phyloP scores from a whole-genome alignment of 2,888 invertebrate species.

The Drosophila falleni region DNA sequence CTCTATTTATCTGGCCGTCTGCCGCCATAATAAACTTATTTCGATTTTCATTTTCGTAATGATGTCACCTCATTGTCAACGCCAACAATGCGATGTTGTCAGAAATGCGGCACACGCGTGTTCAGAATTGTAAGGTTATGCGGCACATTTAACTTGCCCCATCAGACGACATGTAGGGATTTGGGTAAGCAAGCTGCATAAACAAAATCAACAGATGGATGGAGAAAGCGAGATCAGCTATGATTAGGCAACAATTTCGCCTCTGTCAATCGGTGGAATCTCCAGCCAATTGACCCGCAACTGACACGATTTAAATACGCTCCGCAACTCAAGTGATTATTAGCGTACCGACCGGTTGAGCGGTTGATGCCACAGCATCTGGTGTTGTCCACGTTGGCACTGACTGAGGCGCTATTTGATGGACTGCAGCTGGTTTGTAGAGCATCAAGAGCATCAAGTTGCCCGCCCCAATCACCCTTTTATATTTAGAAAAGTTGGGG shows the following conservation, averaged over 20 bases:
- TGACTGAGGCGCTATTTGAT: conserved; percentile 58
- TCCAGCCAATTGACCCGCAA: conserved; percentile 56
- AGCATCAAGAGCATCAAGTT: conserved; percentile 36
- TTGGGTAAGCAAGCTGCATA: conserved; percentile 16
- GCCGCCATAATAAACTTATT: conserved; percentile 56
- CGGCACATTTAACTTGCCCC: conserved; percentile 49
- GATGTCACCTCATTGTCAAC: conserved; percentile 58
- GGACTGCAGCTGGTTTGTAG: conserved; percentile 72
- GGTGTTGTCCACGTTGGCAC: conserved; percentile 27
- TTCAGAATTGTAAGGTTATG: conserved; percentile 62
- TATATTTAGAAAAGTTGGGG: conserved; percentile 71
- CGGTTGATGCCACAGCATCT: conserved; percentile 19
- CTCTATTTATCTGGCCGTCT: conserved; percentile 20
- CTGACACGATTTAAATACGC: conserved; percentile 40
- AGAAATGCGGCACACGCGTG: conserved; percentile 35
- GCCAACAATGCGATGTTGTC: conserved; percentile 24
- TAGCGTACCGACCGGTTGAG: conserved; percentile 11
- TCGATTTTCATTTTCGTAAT: conserved; percentile 57
- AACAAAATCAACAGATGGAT: conserved; percentile 3
- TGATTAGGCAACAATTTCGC: conserved; percentile 35
- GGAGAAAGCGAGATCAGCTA: conserved; percentile 14
- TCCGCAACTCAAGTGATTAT: conserved; percentile 64
- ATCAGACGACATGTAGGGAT: conserved; percentile 12
- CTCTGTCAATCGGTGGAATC: conserved; percentile 26
- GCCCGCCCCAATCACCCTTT: conserved; percentile 40